phyloP scores from a whole-genome alignment of 2,797 vertebrate genomes.

The Pitangus sulphuratus region DNA sequence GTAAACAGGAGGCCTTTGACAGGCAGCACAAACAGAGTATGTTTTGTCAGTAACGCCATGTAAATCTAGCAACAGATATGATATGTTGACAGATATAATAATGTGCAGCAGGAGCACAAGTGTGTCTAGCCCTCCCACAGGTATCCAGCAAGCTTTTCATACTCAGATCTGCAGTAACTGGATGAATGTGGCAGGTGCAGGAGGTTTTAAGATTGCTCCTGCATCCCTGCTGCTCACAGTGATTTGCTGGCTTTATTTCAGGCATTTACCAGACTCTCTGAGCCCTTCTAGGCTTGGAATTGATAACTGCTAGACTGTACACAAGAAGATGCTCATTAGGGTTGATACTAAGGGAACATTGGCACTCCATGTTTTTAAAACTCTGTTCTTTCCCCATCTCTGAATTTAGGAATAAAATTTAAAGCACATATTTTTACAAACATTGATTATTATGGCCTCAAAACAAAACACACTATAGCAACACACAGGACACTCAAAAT shows the following conservation, averaged over 20 bases:
- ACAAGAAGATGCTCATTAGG: background rate
- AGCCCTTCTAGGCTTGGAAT: background rate
- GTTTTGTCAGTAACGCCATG: slow-evolving; percentile 13
- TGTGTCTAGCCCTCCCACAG: slow-evolving; percentile 16
- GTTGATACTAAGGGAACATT: background rate
- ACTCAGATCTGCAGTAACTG: background rate
- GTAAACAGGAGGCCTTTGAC: background rate
- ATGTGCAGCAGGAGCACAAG: background rate
- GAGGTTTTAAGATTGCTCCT: background rate
- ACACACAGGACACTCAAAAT: background rate
- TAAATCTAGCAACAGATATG: slow-evolving; percentile 31
- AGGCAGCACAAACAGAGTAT: slow-evolving; percentile 11
- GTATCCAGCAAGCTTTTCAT: slow-evolving; percentile 6
- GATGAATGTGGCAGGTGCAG: slow-evolving; percentile 3
- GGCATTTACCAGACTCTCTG: background rate
- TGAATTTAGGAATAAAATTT: background rate
- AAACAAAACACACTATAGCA: background rate
- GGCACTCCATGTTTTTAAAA: background rate
- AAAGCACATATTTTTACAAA: background rate
- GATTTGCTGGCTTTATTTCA: slow-evolving; percentile 24
- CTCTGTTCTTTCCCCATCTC: background rate
- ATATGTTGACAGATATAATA: slow-evolving; percentile 10
- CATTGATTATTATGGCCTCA: background rate
- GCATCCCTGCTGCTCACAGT: background rate
- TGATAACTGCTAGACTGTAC: background rate